Conservation (phyloP, 2,797 vertebrate genomes). For the Ptychadena robeensis region DNA sequence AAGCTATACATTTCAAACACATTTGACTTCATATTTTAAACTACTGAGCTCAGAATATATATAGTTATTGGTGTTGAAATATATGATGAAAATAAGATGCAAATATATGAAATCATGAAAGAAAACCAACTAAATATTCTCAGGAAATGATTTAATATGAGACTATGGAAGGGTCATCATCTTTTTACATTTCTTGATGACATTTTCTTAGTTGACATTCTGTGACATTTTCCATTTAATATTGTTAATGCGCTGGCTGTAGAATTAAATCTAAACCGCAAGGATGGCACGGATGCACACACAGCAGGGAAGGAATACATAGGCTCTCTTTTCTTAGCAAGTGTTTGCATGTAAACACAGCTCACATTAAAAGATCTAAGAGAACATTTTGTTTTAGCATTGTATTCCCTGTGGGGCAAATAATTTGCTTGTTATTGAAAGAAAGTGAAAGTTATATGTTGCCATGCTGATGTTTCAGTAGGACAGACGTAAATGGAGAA, state of each 20-base stretch:
- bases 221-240: constrained; percentile 91
- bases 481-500: neutral
- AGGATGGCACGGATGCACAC: constrained; percentile 71
- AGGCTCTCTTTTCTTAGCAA: constrained; percentile 36
- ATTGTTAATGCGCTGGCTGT: constrained; percentile 81
- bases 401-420: neutral
- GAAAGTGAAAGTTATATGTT: neutral
- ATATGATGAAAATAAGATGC: constrained; percentile 68
- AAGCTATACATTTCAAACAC: no score
- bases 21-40: no score
- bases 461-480: constrained; percentile 8
- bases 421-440: neutral
- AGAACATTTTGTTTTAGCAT: constrained; percentile 6
- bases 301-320: constrained; percentile 56
- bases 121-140: neutral
- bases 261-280: constrained; percentile 84
- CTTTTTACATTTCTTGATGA: constrained; percentile 70
- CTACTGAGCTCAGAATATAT: no score
- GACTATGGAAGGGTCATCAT: constrained; percentile 74
- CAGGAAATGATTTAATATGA: constrained; percentile 82
- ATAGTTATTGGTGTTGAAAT: no score
- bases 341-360: constrained; percentile 63
- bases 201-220: constrained; percentile 87
- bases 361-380: constrained; percentile 22
- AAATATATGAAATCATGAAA: constrained; percentile 73